phyloP scores from a whole-genome alignment of 2,888 invertebrate genomes.

The Griposia aprilina region DNA sequence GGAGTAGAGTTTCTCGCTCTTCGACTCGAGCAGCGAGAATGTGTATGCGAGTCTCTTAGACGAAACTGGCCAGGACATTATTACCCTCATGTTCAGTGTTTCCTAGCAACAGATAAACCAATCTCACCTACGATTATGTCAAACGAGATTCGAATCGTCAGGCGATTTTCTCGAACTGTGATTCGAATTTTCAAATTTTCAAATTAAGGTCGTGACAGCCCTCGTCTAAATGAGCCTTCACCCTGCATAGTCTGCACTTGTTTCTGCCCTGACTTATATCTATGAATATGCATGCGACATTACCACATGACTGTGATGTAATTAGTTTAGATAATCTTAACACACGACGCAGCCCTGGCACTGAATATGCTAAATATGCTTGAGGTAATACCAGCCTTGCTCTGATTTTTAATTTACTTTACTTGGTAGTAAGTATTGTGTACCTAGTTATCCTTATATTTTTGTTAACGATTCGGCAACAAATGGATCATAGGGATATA shows the following conservation, averaged over 20 bases:
- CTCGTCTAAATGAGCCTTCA: background rate
- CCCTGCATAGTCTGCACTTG: background rate
- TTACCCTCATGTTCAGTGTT: background rate
- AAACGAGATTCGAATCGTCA: too few relatives aligned
- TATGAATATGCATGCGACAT: slow-evolving; percentile 43
- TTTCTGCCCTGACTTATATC: slow-evolving; percentile 24
- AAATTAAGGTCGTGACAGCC: background rate
- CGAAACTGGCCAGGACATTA: background rate
- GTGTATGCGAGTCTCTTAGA: background rate
- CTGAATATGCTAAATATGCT: slow-evolving; percentile 33
- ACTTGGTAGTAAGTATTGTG: background rate
- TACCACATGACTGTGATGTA: slow-evolving; percentile 26
- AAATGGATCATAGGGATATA: background rate
- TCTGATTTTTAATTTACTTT: slow-evolving; percentile 27
- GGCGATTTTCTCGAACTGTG: background rate
- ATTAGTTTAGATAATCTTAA: slow-evolving; percentile 46
- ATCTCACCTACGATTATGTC: background rate
- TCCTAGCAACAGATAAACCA: background rate
- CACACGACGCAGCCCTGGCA: slow-evolving; percentile 41
- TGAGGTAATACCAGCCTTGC: slow-evolving; percentile 36
- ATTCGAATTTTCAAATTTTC: background rate
- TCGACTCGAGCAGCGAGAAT: background rate
- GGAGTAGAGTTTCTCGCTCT: background rate
- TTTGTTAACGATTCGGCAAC: background rate
- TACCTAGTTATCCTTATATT: slow-evolving; percentile 22